Base-by-base conservation (phyloP, 2,797 vertebrate species). In the Epinephelus malabaricus region DNA sequence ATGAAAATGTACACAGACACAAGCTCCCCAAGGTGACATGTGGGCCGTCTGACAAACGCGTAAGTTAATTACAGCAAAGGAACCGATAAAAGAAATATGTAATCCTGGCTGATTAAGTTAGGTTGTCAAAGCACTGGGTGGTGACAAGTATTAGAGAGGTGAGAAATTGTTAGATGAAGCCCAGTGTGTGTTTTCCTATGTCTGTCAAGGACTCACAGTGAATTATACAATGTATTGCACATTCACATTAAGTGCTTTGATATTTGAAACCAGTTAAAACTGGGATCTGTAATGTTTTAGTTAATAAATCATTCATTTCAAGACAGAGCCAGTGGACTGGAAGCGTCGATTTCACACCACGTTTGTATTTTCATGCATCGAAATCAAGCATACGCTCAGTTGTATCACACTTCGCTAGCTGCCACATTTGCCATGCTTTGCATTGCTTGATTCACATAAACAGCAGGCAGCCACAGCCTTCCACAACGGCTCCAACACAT, bases 61-160 rank as follows among this genome's bases (percentile, higher is more conserved):
- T 80, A 84, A 79, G 79, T 90, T 94, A 94, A 95, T 95, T 94
- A 95, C 89, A 47, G 86, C 89, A 92, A 90, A 89, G 69, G 84
- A 92, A 81, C 71, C 49, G 74, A 94, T 92, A 94, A 94, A 93
- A 90, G 76, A 91, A 93, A 93, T 87, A 88, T 90, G 85, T 80
- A 87, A 85, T 92, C 85, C 90, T 77, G 58, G 92, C 88, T 94
- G 89, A 96, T 94, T 94, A 92, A 92, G 90, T 90, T 86, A 85
- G 73, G 76, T 81, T 89, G 86, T 91, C 83, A 82, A 88, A 88
- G 81, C 85, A 77, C 86, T 82, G 84, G 85, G 82, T 62, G 79
- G 74, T 80, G 90, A 88, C 85, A 91, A 80, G 86, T 81, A 72
- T 91, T 82, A 88, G 82, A 88, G 83, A 93, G 90, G 90, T 92